Conservation (phyloP, 1,140 invertebrate genomes). For the Ostrea denselamellosa region DNA sequence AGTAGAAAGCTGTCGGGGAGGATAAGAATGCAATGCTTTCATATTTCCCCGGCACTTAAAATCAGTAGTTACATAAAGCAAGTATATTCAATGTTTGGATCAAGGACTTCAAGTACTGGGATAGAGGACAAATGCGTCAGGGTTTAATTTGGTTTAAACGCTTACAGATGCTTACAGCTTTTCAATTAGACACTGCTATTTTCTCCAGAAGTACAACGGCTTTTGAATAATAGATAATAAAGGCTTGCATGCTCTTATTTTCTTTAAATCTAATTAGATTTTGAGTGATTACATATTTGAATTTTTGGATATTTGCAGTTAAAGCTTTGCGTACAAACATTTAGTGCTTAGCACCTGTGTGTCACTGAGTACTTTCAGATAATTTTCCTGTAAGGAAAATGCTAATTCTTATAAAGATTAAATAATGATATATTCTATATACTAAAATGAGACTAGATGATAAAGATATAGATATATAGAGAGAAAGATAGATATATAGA, state of each 20-base stretch:
- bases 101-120: not conserved
- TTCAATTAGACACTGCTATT: slow-evolving; percentile 22
- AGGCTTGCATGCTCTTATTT: not conserved
- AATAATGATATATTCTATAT: not conserved
- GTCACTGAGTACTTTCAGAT: too few relatives aligned
- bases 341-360: not conserved
- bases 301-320: not conserved
- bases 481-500: not conserved
- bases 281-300: slow-evolving; percentile 10
- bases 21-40: slow-evolving; percentile 1
- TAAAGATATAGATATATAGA: not conserved
- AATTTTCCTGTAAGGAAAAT: too few relatives aligned
- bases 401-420: too few relatives aligned
- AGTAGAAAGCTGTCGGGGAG: not conserved
- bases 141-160: slow-evolving; percentile 17
- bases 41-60: not conserved
- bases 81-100: not conserved
- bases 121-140: not conserved
- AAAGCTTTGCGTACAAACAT: not conserved
- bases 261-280: slow-evolving; percentile 19
- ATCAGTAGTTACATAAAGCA: not conserved
- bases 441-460: not conserved
- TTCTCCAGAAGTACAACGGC: not conserved
- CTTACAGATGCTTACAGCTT: slow-evolving; percentile 21
- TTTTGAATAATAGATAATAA: not conserved